These are phyloP conservation scores for Gavia stellata DNA, from an alignment of 2,113 vertebrate genomes.

Conservation along the genomic window DNA sequence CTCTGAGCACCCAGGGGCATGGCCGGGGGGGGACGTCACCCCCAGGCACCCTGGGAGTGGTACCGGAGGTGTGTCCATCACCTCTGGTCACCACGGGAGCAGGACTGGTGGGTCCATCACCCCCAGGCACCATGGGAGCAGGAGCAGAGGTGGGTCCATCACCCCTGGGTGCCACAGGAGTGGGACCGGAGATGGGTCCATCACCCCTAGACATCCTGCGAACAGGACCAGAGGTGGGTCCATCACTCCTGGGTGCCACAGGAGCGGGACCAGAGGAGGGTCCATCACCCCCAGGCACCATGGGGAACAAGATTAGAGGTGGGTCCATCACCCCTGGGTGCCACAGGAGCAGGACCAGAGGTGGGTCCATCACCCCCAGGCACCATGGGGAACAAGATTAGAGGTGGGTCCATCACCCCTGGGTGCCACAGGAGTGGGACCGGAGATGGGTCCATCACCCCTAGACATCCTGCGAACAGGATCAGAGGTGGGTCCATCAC, in stretches of 20 bases:
- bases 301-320: rapidly evolving
- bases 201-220: not conserved
- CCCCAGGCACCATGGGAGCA: rapidly evolving
- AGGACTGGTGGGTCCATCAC: not conserved
- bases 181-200: rapidly evolving
- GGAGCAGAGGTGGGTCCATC: not conserved
- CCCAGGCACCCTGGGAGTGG: too few relatives aligned
- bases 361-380: too few relatives aligned
- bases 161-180: rapidly evolving
- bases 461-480: rapidly evolving
- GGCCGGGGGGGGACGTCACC: rapidly evolving
- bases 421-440: too few relatives aligned
- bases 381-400: rapidly evolving
- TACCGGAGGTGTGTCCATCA: not conserved
- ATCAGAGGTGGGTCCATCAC: not conserved
- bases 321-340: not conserved
- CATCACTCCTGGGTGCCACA: not conserved
- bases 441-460: not conserved
- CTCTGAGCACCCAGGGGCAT: rapidly evolving
- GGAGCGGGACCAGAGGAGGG: rapidly evolving
- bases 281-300: not conserved
- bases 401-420: too few relatives aligned
- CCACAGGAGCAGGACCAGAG: rapidly evolving
- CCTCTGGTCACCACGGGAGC: rapidly evolving
- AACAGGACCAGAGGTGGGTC: not conserved